Evolutionary conservation across 2,888 invertebrate genomes (phyloP), one percentile per base, ranked within the genome.

Genomic region (Gastracanthus pulcherrimus): DNA sequence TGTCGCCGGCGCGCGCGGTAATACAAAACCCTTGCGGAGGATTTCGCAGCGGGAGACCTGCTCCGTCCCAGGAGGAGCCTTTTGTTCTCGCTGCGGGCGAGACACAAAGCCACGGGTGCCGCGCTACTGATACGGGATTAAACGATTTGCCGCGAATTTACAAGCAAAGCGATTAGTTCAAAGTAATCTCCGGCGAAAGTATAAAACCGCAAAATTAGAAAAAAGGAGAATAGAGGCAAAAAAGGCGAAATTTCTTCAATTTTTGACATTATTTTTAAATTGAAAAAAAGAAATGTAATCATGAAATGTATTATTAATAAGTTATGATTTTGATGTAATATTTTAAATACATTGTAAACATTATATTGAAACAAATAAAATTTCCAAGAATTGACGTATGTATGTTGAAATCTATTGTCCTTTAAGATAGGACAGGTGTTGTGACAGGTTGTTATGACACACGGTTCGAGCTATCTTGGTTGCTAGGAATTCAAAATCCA

Each of bases 41-140:
- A 74, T 82, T 83, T 84, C 85, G 4, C 87, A 85, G 86, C 85
- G 81, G 87, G 86, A 81, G 81, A 79, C 84, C 31, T 84, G 84
- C 82, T 84, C n/a, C n/a, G 81, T 82, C 83, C 76, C 84, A 85
- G 81, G 82, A 85, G 85, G 82, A 82, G 84, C 85, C 76, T 83
- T 58, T 71, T 76, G 74, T 82, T 84, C 87, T 88, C 82, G 87
- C 87, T 87, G 87, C 76, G n/a, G n/a, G n/a, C n/a, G 85, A 82
- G 67, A 48, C 84, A 85, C 87, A 84, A 86, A 86, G 80, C 82
- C 77, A 76, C 82, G 72, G 83, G 58, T 64, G 64, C 71, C 71
- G 64, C 71, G 51, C 51, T 64, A 64, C 71, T 71, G 71, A 71
- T 71, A 78, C n/a, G 29, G 62, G 77, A 70, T 77, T 77, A 77